These are phyloP conservation scores for Sebastes fasciatus DNA, from an alignment of 2,113 vertebrate species.

Conservation along the genomic window DNA sequence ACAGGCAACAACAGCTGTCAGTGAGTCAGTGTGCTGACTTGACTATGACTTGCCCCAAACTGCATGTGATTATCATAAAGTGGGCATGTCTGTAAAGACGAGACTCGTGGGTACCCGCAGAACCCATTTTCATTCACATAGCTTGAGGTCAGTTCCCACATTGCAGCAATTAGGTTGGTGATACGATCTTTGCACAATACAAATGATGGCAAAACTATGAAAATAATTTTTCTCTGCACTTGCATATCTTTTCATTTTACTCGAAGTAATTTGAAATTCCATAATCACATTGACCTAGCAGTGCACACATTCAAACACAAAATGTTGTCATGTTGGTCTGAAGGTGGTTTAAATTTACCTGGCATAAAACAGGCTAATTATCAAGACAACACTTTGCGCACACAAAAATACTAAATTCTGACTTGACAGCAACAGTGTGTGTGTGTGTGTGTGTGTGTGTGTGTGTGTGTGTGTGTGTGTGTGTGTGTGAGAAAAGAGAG, in stretches of 20 bases:
- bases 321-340: neutral
- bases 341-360: conserved; percentile 3
- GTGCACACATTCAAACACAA: conserved; percentile 5
- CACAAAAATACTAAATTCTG: neutral
- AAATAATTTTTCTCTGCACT: neutral
- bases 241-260: no score
- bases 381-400: conserved; percentile 17
- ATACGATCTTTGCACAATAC: neutral
- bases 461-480: conserved; percentile 5
- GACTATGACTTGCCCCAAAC: no score
- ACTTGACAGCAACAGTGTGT: conserved; percentile 3
- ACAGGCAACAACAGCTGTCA: no score
- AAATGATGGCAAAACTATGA: neutral
- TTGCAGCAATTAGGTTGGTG: neutral
- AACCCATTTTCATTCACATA: no score
- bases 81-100: no score
- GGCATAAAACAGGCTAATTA: conserved; percentile 20
- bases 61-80: no score
- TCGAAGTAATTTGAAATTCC: neutral
- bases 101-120: no score
- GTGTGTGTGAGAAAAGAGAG: neutral
- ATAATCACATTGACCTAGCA: neutral
- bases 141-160: neutral
- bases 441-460: neutral
- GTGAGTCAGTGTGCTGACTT: no score